A percentile compares a stretch with the other conserved stretches of the same genome.
Conservation (phyloP, 2,888 invertebrate species). For the Acronicta aceris region DNA sequence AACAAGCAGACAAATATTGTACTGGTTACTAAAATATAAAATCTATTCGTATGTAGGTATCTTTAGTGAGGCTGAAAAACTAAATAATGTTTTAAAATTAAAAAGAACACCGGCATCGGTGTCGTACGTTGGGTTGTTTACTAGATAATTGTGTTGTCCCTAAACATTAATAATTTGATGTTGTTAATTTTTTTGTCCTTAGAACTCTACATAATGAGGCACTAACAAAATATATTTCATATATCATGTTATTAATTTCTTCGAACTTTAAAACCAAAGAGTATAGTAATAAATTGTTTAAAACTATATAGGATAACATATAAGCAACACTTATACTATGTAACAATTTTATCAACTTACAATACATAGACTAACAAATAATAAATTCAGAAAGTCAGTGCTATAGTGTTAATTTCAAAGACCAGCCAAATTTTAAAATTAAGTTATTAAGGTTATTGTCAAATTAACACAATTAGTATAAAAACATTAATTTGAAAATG, state of each 20-base stretch:
- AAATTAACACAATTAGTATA: no score
- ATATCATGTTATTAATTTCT: neutral
- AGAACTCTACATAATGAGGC: no score
- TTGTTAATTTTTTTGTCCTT: neutral
- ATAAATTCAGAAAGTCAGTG: conserved; percentile 12
- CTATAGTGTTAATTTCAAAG: neutral
- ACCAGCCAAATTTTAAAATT: no score
- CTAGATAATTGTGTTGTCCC: neutral
- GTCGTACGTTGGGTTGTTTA: conserved; percentile 5
- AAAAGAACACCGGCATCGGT: neutral
- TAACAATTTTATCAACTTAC: conserved; percentile 8
- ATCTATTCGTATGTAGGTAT: conserved; percentile 1
- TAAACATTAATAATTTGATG: neutral
- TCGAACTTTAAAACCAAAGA: neutral
- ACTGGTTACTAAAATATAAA: conserved; percentile 38
- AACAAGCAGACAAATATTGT: conserved; percentile 43
- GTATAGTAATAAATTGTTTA: no score
- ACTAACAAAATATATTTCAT: neutral
- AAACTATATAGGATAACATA: no score
- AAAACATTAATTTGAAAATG: no score
- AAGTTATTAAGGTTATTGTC: no score
- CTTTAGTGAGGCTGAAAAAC: neutral
- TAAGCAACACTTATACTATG: conserved; percentile 1
- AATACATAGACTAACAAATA: conserved; percentile 8
- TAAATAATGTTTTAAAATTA: conserved; percentile 5